phyloP scores from a whole-genome alignment of 2,113 vertebrate genomes.

The Aspidoscelis tigris region DNA sequence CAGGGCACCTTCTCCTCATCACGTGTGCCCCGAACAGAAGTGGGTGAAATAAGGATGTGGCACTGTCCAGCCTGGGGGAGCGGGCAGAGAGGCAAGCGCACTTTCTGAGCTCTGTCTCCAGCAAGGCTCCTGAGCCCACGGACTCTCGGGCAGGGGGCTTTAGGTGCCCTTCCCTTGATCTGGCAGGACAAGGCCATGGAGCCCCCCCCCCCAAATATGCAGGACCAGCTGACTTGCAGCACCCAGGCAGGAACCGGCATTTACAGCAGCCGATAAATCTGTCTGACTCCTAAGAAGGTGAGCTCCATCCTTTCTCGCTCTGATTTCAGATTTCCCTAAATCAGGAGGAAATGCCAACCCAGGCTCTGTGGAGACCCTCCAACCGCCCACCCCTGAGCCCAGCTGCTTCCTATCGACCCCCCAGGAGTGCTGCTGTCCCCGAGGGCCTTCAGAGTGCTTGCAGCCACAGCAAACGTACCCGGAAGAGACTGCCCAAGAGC shows the following conservation, averaged over 20 bases:
- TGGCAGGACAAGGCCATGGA: not conserved
- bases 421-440: too few relatives aligned
- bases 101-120: not conserved
- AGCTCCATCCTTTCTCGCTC: constrained; percentile 56
- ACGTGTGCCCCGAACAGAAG: too few relatives aligned
- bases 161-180: not conserved
- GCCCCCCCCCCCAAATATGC: not conserved
- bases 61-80: not conserved
- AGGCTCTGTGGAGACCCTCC: constrained; percentile 52
- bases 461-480: not conserved
- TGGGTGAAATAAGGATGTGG: too few relatives aligned
- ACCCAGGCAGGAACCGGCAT: constrained; percentile 27
- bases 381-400: constrained; percentile 45
- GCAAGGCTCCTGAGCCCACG: not conserved
- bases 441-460: not conserved
- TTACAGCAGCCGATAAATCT: constrained; percentile 61
- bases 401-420: not conserved
- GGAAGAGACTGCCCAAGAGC: too few relatives aligned
- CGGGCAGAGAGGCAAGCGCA: not conserved
- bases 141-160: not conserved
- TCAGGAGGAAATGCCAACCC: constrained; percentile 62
- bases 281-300: constrained; percentile 44
- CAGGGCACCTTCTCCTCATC: not conserved
- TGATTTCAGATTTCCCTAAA: constrained; percentile 63
- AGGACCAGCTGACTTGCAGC: not conserved